These are phyloP conservation scores for Caenorhabditis sp. DNA, from an alignment of 2,888 invertebrate genomes.

Conservation along the genomic window DNA sequence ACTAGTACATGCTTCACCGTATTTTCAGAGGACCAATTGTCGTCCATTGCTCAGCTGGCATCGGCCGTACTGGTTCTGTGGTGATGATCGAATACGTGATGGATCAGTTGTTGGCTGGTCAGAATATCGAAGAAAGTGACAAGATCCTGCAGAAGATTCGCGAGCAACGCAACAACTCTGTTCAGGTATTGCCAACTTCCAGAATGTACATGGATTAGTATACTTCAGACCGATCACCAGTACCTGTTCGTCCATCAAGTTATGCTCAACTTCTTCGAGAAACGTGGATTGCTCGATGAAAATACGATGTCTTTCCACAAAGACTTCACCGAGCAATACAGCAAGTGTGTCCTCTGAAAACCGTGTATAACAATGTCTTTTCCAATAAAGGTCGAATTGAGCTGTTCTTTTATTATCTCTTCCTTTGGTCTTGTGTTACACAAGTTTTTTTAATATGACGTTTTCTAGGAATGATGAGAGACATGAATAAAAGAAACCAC, in stretches of 20 bases:
- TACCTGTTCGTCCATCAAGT: constrained; percentile 69
- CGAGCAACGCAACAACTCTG: constrained; percentile 60
- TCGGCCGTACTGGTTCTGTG: constrained; percentile 68
- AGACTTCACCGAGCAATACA: constrained; percentile 38
- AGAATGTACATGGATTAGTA: not conserved
- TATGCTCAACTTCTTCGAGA: constrained; percentile 63
- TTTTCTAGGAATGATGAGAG: no score
- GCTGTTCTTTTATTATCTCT: no score
- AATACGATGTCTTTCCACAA: constrained; percentile 7
- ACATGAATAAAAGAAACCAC: not conserved
- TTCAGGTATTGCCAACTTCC: constrained; percentile 31
- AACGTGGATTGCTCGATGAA: constrained; percentile 27
- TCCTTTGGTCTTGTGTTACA: no score
- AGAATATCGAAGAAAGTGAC: constrained; percentile 52
- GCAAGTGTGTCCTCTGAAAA: constrained; percentile 31
- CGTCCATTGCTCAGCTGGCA: constrained; percentile 70
- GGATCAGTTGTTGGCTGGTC: constrained; percentile 57
- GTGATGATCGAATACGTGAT: constrained; percentile 67
- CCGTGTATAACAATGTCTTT: no score
- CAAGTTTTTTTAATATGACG: no score
- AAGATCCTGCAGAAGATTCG: constrained; percentile 66
- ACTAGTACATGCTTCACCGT: no score
- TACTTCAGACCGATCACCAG: constrained; percentile 64
- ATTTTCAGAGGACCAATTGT: constrained; percentile 60
- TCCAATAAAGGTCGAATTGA: no score